Evolutionary conservation across 2,888 invertebrate species (phyloP), one percentile per base, ranked within the genome.

Genomic region (Clistopyga incitator): DNA sequence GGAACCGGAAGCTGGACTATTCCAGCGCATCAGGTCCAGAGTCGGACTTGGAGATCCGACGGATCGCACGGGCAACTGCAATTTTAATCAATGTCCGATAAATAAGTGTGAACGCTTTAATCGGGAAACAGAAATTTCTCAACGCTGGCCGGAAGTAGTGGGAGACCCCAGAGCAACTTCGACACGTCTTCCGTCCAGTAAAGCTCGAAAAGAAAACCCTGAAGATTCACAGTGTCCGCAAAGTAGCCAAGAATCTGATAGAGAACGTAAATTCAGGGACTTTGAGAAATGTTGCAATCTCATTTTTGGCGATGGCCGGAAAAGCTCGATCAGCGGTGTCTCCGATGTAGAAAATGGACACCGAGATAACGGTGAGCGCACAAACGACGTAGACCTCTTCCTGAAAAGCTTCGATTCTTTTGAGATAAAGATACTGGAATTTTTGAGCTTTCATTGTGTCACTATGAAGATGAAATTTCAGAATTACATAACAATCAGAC

Each of bases 201-300:
- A 78, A 11, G 0, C n/a, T 4, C 20, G 18, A 20, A 71, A 20
- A 50, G 20, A 59, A 20, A 6, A n/a, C 20, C 38, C 34, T 15
- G 20, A 72, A 25, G 10, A 15, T 18, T 13, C 15, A 10, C 10
- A 11, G 2, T 34, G 61, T 13, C 13, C n/a, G 8, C 23, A 50
- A 11, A 65, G 52, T 13, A 38, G 20, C 1, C 38, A 10, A n/a
- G 56, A 47, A 18, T 0, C 13, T 13, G 6, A 13, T 71, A 56
- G 23, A 3, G 18, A 34, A 15, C 71, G 78, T 45, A 67, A 25
- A 4, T 34, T 84, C 52, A 59, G 67, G 13, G 75, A 84, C 18
- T 29, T 84, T 15, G 81, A 78, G 13, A 84, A 76, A 68, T 84
- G 84, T 56, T 84, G 84, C 78, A n/a, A 78, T 76, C 23, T 84